These are phyloP conservation scores for Pachymerium ferrugineum DNA, from an alignment of 2,888 invertebrate genomes.

Conservation along the genomic window DNA sequence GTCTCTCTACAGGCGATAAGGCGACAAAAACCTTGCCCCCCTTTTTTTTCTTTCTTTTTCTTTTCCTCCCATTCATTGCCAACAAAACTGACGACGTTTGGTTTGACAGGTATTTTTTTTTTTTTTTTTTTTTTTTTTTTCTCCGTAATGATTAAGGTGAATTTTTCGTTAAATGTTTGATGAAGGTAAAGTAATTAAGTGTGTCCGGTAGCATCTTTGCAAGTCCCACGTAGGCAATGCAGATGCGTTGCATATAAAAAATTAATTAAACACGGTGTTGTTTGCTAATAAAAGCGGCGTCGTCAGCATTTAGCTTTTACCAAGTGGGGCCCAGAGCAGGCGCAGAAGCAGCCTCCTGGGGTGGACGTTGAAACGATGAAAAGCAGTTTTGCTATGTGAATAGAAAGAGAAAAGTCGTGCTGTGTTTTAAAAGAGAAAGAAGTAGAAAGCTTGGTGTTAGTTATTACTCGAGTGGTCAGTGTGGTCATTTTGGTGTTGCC, in stretches of 20 bases:
- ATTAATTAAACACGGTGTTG: slow-evolving; percentile 4
- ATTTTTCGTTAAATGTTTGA: not conserved
- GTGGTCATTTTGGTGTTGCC: not conserved
- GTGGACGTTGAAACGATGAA: not conserved
- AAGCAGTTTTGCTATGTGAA: slow-evolving; percentile 5
- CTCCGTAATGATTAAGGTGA: too few species aligned
- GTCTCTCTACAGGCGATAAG: slow-evolving; percentile 4
- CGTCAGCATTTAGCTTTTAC: not conserved
- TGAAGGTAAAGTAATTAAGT: not conserved
- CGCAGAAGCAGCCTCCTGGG: slow-evolving; percentile 11
- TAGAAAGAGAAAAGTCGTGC: not conserved
- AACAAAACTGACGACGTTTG: not conserved
- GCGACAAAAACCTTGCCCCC: slow-evolving; percentile 13
- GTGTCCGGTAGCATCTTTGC: not conserved
- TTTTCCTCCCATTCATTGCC: not conserved
- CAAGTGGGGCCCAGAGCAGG: not conserved
- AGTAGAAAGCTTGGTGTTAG: too few species aligned
- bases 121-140: too few species aligned
- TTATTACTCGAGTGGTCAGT: slow-evolving; percentile 14
- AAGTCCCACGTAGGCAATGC: not conserved
- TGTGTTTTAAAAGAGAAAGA: slow-evolving; percentile 6
- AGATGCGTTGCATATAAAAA: not conserved
- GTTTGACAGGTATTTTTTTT: slow-evolving; percentile 1
- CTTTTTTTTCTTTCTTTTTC: not conserved
- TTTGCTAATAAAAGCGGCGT: not conserved